A percentile compares a stretch with the other conserved stretches of the same genome.
Conservation (phyloP, 2,113 vertebrate species). For the Archocentrus centrarchus region DNA sequence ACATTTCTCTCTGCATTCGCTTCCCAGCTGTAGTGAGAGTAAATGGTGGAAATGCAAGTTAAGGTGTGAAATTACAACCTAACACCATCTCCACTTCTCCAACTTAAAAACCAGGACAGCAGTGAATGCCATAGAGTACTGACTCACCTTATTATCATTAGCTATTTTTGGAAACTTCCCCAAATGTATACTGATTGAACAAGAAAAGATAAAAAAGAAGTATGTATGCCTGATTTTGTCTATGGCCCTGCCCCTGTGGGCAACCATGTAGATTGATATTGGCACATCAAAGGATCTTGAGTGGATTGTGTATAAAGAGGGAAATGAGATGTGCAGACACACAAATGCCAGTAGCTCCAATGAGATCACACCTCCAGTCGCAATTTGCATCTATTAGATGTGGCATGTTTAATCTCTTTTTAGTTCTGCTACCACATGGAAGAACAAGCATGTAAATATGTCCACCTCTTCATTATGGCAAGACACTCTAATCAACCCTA, state of each 20-base stretch:
- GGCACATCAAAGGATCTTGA: slow-evolving; percentile 62
- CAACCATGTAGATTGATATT: slow-evolving; percentile 42
- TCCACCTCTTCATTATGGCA: slow-evolving; percentile 16
- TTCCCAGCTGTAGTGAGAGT: slow-evolving; percentile 33
- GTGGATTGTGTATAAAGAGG: slow-evolving; percentile 30
- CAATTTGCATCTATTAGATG: slow-evolving; percentile 40
- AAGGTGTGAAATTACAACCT: slow-evolving; percentile 66
- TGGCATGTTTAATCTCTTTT: slow-evolving; percentile 45
- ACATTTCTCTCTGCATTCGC: slow-evolving; percentile 35
- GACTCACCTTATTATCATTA: slow-evolving; percentile 56
- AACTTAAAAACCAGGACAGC: slow-evolving; percentile 40
- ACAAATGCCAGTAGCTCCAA: slow-evolving; percentile 8
- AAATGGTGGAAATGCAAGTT: slow-evolving; percentile 37
- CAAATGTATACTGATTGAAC: slow-evolving; percentile 47
- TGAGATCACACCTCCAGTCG: slow-evolving; percentile 20
- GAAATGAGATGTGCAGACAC: slow-evolving; percentile 26
- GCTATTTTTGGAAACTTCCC: slow-evolving; percentile 50
- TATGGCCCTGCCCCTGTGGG: background rate
- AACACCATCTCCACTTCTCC: slow-evolving; percentile 49
- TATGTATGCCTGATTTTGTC: slow-evolving; percentile 10
- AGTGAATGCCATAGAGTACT: slow-evolving; percentile 23
- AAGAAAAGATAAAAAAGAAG: slow-evolving; percentile 50
- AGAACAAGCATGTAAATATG: slow-evolving; percentile 21
- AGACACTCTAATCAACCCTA: background rate
- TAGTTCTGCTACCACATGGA: slow-evolving; percentile 23